A percentile compares a stretch with the other conserved stretches of the same genome.
Conservation (phyloP, 2,113 vertebrate species). For the Channa maculata region DNA sequence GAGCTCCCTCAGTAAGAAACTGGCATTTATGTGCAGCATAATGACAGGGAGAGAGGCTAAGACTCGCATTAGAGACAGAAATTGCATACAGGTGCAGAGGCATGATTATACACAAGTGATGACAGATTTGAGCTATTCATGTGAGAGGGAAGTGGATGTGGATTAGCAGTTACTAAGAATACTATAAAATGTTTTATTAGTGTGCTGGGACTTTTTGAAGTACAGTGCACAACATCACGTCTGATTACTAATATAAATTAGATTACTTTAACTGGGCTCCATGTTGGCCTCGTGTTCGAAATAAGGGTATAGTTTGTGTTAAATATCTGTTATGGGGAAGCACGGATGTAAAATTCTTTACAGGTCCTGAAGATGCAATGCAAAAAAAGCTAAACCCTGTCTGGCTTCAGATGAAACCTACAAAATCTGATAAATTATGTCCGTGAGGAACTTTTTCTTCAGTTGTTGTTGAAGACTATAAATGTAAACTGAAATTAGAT, state of each 20-base stretch:
- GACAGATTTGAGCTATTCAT: constrained; percentile 52
- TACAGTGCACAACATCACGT: constrained; percentile 5
- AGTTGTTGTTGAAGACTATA: no score
- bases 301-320: neutral
- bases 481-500: no score
- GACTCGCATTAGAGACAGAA: constrained; percentile 71
- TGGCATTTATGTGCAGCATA: constrained; percentile 75
- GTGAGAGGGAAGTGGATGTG: constrained; percentile 49
- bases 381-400: no score
- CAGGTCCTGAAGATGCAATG: no score
- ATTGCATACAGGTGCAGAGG: constrained; percentile 65
- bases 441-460: no score
- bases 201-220: constrained; percentile 18
- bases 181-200: constrained; percentile 46
- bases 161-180: constrained; percentile 62
- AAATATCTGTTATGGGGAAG: no score
- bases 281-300: neutral
- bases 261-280: neutral
- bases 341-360: no score
- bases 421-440: no score
- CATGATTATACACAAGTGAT: constrained; percentile 69
- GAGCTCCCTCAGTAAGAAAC: constrained; percentile 67
- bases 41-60: constrained; percentile 77
- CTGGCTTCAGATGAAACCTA: no score
- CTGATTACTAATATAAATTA: neutral